A percentile compares a stretch with the other conserved stretches of the same genome.
Conservation (phyloP, 2,797 vertebrate genomes). For the Arnoldichthys spilopterus region DNA sequence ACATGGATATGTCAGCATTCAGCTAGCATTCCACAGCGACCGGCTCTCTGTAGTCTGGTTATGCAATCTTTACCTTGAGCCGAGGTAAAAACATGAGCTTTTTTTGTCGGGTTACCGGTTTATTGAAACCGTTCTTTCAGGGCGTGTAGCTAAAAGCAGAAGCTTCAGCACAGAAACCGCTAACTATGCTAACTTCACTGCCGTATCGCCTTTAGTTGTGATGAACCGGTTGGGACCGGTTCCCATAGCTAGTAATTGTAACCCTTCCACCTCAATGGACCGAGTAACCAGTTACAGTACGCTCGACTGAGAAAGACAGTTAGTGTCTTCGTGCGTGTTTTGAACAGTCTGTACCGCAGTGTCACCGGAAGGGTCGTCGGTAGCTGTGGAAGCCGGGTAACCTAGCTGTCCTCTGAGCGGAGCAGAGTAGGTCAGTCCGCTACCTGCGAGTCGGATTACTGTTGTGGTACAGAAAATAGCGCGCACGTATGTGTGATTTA, state of each 20-base stretch:
- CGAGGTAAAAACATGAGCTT: background rate
- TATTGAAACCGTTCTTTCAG: background rate
- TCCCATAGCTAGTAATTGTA: background rate
- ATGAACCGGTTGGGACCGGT: slow-evolving; percentile 44
- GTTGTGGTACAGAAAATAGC: too few species aligned
- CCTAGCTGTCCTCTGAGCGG: background rate
- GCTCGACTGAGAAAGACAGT: too few species aligned
- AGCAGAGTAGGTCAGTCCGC: background rate
- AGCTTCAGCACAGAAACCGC: background rate
- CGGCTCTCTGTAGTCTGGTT: background rate
- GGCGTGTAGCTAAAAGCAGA: background rate
- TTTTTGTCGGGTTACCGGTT: too few species aligned
- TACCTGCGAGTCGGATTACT: too few species aligned
- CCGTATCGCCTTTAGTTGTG: too few species aligned
- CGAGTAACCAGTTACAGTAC: too few species aligned
- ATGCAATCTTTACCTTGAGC: background rate
- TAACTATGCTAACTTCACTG: background rate
- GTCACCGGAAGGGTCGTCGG: too few species aligned
- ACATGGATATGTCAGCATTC: slow-evolving; percentile 25
- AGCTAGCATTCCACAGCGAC: slow-evolving; percentile 3
- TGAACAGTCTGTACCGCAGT: background rate
- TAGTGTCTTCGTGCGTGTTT: background rate
- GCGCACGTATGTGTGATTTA: too few species aligned
- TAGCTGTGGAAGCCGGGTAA: too few species aligned
- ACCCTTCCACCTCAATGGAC: too few species aligned